phyloP scores from a whole-genome alignment of 2,113 vertebrate species.

The Hoplias malabaricus region DNA sequence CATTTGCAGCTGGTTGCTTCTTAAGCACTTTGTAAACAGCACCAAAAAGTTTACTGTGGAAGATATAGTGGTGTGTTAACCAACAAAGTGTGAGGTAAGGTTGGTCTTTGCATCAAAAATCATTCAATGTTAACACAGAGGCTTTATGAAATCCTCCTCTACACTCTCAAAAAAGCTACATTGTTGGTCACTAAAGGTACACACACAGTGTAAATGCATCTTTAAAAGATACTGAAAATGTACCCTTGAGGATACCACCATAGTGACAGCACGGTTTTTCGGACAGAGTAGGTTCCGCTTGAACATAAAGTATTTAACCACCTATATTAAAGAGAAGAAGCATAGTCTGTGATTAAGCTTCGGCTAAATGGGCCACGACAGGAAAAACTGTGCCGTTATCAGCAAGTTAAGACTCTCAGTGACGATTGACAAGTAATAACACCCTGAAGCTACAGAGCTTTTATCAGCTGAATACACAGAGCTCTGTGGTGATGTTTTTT shows the following conservation, averaged over 20 bases:
- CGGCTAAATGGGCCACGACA: constrained; percentile 29
- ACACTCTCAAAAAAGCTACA: no score
- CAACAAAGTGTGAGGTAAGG: neutral
- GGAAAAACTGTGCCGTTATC: constrained; percentile 2
- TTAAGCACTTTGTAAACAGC: neutral
- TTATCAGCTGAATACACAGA: neutral
- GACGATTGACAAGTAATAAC: constrained; percentile 31
- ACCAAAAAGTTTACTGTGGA: neutral
- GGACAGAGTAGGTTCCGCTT: no score
- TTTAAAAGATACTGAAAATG: no score
- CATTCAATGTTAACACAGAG: neutral
- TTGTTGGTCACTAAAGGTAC: no score
- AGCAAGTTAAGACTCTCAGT: neutral
- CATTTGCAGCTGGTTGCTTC: neutral
- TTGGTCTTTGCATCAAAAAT: neutral
- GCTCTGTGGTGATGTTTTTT: neutral
- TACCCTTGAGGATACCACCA: no score
- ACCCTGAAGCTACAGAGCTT: neutral
- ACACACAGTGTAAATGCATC: no score
- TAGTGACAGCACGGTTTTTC: no score
- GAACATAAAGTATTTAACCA: constrained; percentile 1
- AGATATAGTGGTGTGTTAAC: neutral
- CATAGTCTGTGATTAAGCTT: constrained; percentile 17
- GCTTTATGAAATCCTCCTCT: neutral
- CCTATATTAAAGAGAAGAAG: neutral